Evolutionary conservation across 37 sponge, comb jelly and placozoan genomes (phyloP).

Genomic region (Axinella damicornis): DNA sequence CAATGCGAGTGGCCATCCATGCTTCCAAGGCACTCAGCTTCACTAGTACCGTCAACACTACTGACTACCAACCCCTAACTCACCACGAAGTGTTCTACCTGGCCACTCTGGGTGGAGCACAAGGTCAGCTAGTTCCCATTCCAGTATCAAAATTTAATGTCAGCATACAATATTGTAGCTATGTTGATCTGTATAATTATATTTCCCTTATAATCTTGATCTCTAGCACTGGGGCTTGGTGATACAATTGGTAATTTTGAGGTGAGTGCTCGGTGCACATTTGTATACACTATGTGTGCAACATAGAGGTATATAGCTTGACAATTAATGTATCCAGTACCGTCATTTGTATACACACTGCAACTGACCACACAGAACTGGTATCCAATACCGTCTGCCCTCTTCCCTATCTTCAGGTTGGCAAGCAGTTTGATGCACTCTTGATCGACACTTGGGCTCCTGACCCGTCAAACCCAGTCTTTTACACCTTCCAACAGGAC

Average conservation of each 20-base stretch:
- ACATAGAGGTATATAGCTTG: not conserved
- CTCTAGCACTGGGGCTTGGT: constrained; percentile 63
- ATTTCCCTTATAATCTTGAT: too few relatives aligned
- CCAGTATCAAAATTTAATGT: too few relatives aligned
- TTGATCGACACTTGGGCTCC: constrained; percentile 53
- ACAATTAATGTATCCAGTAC: too few relatives aligned
- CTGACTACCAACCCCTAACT: constrained; percentile 25
- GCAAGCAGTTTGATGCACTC: constrained; percentile 84
- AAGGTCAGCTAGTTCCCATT: constrained; percentile 53
- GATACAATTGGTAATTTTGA: constrained; percentile 76
- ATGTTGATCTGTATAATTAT: too few relatives aligned
- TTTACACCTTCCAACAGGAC: constrained; percentile 50
- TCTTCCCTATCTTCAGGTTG: constrained; percentile 28
- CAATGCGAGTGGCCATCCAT: constrained; percentile 56
- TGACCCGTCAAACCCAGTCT: constrained; percentile 26
- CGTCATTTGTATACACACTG: too few relatives aligned
- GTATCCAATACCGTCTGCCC: too few relatives aligned
- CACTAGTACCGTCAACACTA: not conserved
- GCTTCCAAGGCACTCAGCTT: constrained; percentile 61
- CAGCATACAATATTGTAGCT: too few relatives aligned
- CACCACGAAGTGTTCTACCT: constrained; percentile 81
- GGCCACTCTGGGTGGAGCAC: constrained; percentile 87
- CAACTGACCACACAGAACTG: too few relatives aligned
- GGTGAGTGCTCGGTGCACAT: constrained; percentile 36
- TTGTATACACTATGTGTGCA: not conserved